Percentiles rank a stretch among this genome's conserved stretches.
Conservation (phyloP, 1,140 invertebrate species). For the Wiebesia pumilae region DNA sequence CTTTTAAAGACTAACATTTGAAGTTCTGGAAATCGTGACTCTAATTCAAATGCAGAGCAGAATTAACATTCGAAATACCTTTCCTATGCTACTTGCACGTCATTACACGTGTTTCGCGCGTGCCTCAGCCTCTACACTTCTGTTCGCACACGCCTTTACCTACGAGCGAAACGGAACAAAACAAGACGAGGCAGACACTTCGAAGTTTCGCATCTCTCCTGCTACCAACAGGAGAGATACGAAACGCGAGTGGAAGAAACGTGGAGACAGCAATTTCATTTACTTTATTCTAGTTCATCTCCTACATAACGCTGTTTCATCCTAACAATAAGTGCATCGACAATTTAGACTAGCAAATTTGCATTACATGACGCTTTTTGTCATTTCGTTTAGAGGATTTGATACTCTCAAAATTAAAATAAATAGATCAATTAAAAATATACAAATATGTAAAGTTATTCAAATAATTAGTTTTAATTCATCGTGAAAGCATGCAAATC, state of each 20-base stretch:
- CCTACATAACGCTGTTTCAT: background rate
- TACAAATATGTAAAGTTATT: no score
- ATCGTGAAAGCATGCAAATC: no score
- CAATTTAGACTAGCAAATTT: background rate
- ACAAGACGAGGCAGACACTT: background rate
- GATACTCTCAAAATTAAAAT: no score
- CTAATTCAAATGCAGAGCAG: background rate
- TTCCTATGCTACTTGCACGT: background rate
- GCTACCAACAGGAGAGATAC: background rate
- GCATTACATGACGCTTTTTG: no score
- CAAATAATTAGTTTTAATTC: no score
- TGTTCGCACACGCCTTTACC: background rate
- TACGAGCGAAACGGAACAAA: background rate
- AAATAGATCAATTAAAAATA: no score
- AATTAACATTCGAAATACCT: background rate
- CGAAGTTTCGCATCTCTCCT: no score
- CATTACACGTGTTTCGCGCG: conserved; percentile 30
- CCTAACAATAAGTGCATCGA: background rate
- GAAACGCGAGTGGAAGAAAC: background rate
- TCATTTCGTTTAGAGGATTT: no score
- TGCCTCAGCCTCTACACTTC: background rate
- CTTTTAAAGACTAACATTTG: background rate
- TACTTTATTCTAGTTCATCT: background rate
- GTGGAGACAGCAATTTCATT: background rate
- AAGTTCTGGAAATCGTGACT: conserved; percentile 6